A percentile compares a stretch with the other conserved stretches of the same genome.
Evolutionary conservation across 2,113 vertebrate species (phyloP).

Genomic region (Gasterosteus nipponicus): DNA sequence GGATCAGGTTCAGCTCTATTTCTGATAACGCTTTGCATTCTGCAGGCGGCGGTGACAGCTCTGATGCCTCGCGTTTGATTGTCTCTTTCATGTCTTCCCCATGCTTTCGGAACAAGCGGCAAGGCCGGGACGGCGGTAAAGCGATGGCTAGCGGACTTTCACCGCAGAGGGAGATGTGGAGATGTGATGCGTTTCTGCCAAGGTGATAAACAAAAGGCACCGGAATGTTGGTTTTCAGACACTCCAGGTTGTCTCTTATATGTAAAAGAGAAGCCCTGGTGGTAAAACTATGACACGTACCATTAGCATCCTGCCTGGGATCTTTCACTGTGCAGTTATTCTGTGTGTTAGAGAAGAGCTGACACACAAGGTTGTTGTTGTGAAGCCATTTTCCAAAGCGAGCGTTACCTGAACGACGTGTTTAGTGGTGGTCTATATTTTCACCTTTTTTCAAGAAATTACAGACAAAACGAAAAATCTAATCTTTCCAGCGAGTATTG

Average conservation of each 20-base stretch:
- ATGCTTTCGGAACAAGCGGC: conserved; percentile 36
- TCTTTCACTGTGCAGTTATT: too few species aligned
- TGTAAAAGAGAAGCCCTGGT: conserved; percentile 12
- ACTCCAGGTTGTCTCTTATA: conserved; percentile 23
- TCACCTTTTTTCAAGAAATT: not conserved
- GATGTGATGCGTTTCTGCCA: conserved; percentile 44
- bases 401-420: not conserved
- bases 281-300: conserved; percentile 13
- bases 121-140: conserved; percentile 50
- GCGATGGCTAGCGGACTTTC: conserved; percentile 21
- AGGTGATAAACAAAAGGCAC: conserved; percentile 33
- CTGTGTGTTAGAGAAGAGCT: conserved; percentile 3
- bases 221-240: conserved; percentile 34
- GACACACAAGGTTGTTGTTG: not conserved
- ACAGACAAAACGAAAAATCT: not conserved
- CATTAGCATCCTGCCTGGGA: conserved; percentile 25
- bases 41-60: conserved; percentile 65
- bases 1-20: conserved; percentile 67
- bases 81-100: conserved; percentile 67
- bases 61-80: conserved; percentile 73
- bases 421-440: not conserved
- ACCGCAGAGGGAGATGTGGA: conserved; percentile 24
- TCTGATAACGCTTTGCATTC: conserved; percentile 78
- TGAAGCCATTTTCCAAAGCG: not conserved
- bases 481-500: not conserved